A percentile compares a stretch with the other conserved stretches of the same genome.
Conservation (phyloP, 2,888 invertebrate genomes). For the Lepidonotus clava region DNA sequence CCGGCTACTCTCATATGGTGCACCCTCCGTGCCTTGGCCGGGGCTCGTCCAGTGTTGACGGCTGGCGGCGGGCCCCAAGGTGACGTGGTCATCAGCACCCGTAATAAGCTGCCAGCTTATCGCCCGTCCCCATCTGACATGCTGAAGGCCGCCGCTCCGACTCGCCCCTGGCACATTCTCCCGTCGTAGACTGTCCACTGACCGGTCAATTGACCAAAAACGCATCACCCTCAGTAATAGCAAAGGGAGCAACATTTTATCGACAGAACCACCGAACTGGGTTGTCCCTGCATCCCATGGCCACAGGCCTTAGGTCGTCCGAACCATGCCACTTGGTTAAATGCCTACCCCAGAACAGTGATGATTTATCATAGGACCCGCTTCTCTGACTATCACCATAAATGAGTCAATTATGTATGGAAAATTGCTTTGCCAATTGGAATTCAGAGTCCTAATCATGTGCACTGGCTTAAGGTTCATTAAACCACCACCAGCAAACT, state of each 20-base stretch:
- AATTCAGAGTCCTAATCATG: neutral
- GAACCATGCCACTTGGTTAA: no score
- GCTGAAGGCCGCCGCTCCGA: neutral
- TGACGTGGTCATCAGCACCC: slow-evolving; percentile 20
- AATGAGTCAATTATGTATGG: slow-evolving; percentile 25
- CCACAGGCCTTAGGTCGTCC: no score
- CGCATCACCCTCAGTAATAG: no score
- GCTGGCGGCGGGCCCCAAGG: neutral
- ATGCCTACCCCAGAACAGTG: no score
- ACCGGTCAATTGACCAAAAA: no score
- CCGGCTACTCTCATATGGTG: no score
- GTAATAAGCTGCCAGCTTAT: slow-evolving; percentile 29
- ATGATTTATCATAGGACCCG: slow-evolving; percentile 7
- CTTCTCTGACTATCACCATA: neutral
- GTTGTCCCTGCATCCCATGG: no score
- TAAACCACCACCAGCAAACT: neutral
- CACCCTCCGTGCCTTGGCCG: no score
- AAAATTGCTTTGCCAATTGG: slow-evolving; percentile 10
- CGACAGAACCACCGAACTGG: no score
- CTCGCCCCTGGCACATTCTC: neutral
- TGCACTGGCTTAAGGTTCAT: neutral
- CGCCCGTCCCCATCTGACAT: slow-evolving; percentile 19
- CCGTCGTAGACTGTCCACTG: no score
- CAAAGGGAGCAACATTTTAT: no score
- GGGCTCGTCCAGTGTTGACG: no score